Evolutionary conservation across 2,888 invertebrate species (phyloP), one percentile per base, ranked within the genome.

Genomic region (Dicranocentrus wangi): DNA sequence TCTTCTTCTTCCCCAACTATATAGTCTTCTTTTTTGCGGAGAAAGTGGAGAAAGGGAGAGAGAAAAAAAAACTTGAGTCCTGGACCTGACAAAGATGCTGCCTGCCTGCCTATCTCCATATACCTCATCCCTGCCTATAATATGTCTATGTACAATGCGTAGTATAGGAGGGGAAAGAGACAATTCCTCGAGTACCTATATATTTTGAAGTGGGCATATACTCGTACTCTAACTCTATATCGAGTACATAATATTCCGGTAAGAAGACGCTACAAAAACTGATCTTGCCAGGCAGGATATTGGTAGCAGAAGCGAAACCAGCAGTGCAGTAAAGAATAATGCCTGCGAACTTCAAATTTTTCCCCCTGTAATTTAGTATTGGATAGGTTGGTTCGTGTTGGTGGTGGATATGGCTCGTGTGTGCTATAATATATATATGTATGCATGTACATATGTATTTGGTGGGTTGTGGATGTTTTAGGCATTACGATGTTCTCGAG

Each of bases 141-240:
- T 10, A 42, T 13, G 13, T 53, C 39, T 55, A 69, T 69, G 58
- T 60, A 42, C 58, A 58, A 58, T 70, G 70, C 58, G 70, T 58
- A 70, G n/a, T 32, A 32, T 10, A 10, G 32, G 32, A 32, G 32
- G 32, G 10, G 32, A 32, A 32, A 32, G 32, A 10, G 10, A n/a
- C n/a, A n/a, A n/a, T n/a, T n/a, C n/a, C n/a, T n/a, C n/a, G n/a
- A 69, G 32, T 69, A 47, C 69, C 69, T 69, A 60, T 43, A 70
- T 53, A n/a, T 13, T 27, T 69, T 69, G 28, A 69, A 53, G 39
- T 32, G 55, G 47, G 21, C 39, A 39, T 69, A 69, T 51, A 23
- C 51, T 7, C 32, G 10, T 32, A 32, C 32, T n/a, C n/a, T 7
- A 32, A 32, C 32, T 10, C 10, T 32, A 32, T 32, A 32, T 32